A percentile compares a stretch with the other conserved stretches of the same genome.
Conservation (phyloP, 2,888 invertebrate genomes). For the Rhamphomyia laevipes region DNA sequence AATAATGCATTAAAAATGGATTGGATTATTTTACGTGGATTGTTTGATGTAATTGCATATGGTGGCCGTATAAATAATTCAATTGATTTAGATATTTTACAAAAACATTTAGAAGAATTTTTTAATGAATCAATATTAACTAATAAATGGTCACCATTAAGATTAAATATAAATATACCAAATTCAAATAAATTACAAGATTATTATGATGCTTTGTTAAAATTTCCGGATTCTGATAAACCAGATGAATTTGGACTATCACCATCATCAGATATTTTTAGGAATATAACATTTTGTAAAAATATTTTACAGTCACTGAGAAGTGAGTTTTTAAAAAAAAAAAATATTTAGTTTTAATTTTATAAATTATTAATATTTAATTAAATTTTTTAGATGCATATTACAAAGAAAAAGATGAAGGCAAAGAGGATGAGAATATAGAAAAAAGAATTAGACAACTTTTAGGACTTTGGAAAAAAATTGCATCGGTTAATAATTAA, state of each 20-base stretch:
- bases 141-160: slow-evolving; percentile 47
- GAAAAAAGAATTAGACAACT: slow-evolving; percentile 54
- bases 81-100: slow-evolving; percentile 45
- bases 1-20: slow-evolving; percentile 30
- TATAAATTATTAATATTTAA: background rate
- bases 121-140: slow-evolving; percentile 46
- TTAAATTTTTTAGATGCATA: slow-evolving; percentile 7
- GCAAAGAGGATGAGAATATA: slow-evolving; percentile 36
- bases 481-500: slow-evolving; percentile 39
- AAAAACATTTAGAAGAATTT: slow-evolving; percentile 47
- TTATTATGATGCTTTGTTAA: slow-evolving; percentile 28
- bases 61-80: slow-evolving; percentile 75
- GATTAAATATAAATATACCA: slow-evolving; percentile 30
- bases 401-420: slow-evolving; percentile 15
- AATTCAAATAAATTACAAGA: slow-evolving; percentile 32
- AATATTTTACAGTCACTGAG: slow-evolving; percentile 27
- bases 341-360: background rate
- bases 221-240: slow-evolving; percentile 31
- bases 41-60: slow-evolving; percentile 69
- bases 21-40: slow-evolving; percentile 66
- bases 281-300: slow-evolving; percentile 28
- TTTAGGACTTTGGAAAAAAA: slow-evolving; percentile 72
- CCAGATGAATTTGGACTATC: slow-evolving; percentile 33
- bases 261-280: slow-evolving; percentile 29
- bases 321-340: slow-evolving; percentile 11